Base-by-base conservation (phyloP, 2,888 invertebrate genomes). In the Caradrina kadenii region DNA sequence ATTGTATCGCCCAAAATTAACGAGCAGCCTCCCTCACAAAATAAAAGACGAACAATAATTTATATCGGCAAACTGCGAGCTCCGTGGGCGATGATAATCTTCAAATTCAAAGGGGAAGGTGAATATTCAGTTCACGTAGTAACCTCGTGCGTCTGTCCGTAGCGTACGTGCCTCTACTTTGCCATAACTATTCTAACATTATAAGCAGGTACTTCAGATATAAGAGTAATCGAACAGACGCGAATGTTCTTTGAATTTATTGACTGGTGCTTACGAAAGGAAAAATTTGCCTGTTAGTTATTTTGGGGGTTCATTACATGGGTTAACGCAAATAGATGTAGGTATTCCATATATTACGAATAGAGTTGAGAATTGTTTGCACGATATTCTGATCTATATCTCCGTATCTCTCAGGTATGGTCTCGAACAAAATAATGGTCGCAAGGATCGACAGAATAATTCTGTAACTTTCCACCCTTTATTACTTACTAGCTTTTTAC, bases 41-140 rank as follows among this genome's bases (percentile, higher is more conserved):
- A 74, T 69, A 73, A 74, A 77, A 75, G 63, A 62, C 59, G 71
- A 64, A 61, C 52, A 76, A 76, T 80, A 77, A 83, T 81, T 77
- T 81, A 76, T 79, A 78, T 79, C 70, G 69, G 71, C 66, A 80
- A 84, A 79, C 70, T 66, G 72, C 69, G 68, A 59, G 54, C 62
- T 74, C 63, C 73, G 66, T 69, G 65, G 79, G 68, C 80, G 83
- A 80, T 86, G 83, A 81, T 87, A 86, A 88, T 87, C 81, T 82
- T 80, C 80, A 79, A 86, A 86, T 86, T 88, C 88, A 83, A 86
- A 88, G 78, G 79, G 75, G 69, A 81, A 69, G 69, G 73, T 79
- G 76, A 74, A 68, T 83, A 87, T 87, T 88, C 88, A 19, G 65
- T 69, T 35, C 87, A 87, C 87, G 87, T 87, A 78, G 63, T 54